A percentile compares a stretch with the other conserved stretches of the same genome.
Conservation (phyloP, 2,797 vertebrate species). For the Loriculus beryllinus region DNA sequence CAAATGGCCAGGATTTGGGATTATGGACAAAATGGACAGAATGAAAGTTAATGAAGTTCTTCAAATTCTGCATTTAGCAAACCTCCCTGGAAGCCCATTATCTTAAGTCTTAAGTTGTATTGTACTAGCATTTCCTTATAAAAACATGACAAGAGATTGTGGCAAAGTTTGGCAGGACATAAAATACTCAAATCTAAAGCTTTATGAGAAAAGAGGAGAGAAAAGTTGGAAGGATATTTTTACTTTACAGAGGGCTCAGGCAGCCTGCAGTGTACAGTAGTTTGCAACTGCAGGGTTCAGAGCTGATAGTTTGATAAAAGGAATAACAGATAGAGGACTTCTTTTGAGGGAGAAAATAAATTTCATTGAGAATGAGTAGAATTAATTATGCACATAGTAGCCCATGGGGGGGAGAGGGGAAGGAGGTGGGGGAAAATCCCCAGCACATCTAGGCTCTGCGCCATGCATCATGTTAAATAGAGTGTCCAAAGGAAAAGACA, state of each 20-base stretch:
- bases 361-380: background rate
- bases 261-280: background rate
- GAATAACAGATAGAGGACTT: background rate
- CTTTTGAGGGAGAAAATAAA: background rate
- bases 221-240: background rate
- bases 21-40: background rate
- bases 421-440: background rate
- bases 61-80: background rate
- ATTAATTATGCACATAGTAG: slow-evolving; percentile 39
- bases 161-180: background rate
- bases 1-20: background rate
- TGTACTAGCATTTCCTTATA: background rate
- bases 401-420: background rate
- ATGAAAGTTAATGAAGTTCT: background rate
- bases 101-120: background rate
- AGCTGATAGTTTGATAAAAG: background rate
- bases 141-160: background rate
- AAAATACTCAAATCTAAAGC: background rate
- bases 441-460: background rate
- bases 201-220: background rate
- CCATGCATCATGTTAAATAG: slow-evolving; percentile 36
- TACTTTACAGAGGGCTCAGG: background rate
- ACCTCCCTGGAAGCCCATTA: background rate
- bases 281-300: background rate
- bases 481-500: slow-evolving; percentile 1